Evolutionary conservation across 2,888 invertebrate genomes (phyloP).

Genomic region (Tribolium freemani): DNA sequence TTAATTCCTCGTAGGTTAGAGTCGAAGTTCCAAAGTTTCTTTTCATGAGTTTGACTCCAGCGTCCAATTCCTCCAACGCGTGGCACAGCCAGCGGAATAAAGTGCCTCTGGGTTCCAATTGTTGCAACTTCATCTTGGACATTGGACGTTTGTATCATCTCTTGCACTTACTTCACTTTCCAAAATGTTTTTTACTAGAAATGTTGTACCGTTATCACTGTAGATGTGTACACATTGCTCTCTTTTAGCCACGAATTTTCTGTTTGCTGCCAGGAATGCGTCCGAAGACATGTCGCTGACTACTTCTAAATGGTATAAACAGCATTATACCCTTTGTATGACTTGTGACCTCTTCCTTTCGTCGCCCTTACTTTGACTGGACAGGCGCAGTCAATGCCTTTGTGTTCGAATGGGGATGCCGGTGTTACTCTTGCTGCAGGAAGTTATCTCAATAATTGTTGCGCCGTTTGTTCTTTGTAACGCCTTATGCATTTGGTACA

Average conservation of each 20-base stretch:
- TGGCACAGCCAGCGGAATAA: not conserved
- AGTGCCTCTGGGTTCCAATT: not conserved
- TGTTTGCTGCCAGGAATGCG: constrained; percentile 50
- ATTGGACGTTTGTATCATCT: not conserved
- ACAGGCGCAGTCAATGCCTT: constrained; percentile 17
- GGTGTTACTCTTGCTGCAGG: constrained; percentile 8
- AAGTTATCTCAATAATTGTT: constrained; percentile 13
- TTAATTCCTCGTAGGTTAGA: no score
- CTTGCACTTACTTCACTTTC: not conserved
- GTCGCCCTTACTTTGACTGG: constrained; percentile 6
- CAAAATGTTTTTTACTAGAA: constrained; percentile 35
- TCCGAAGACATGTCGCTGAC: constrained; percentile 49
- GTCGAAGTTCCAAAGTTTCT: no score
- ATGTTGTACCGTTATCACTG: constrained; percentile 55
- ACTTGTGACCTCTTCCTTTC: constrained; percentile 7
- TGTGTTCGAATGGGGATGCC: constrained; percentile 6
- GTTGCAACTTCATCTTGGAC: not conserved
- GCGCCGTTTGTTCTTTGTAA: not conserved
- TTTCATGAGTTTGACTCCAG: not conserved
- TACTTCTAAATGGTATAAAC: constrained; percentile 51
- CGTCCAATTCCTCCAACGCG: constrained; percentile 13
- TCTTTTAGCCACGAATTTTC: constrained; percentile 50
- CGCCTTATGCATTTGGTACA: constrained; percentile 8
- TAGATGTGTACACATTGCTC: constrained; percentile 45
- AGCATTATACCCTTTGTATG: constrained; percentile 10